phyloP scores from a whole-genome alignment of 92 coral and sea anemone genomes.

The Porites divaricata region DNA sequence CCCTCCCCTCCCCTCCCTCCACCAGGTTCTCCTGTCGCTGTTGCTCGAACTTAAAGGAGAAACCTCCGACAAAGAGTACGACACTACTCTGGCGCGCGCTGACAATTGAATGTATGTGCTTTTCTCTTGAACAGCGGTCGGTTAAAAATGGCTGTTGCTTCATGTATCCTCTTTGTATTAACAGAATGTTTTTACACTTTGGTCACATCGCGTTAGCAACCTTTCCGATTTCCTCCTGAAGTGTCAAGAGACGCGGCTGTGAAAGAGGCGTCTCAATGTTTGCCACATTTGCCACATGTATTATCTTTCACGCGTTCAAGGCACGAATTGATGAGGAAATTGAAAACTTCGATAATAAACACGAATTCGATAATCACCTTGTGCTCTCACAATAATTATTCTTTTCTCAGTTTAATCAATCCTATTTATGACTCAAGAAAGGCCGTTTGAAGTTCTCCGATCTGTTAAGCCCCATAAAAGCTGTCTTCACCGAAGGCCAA shows the following conservation, averaged over 20 bases:
- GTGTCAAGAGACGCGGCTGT: slow-evolving; percentile 32
- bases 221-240: background rate
- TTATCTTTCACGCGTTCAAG: slow-evolving; percentile 35
- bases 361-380: slow-evolving; percentile 25
- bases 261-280: slow-evolving; percentile 8
- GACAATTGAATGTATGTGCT: background rate
- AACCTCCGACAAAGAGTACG: too few relatives aligned
- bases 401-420: slow-evolving; percentile 24
- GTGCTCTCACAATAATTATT: slow-evolving; percentile 10
- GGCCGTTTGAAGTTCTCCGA: slow-evolving; percentile 52
- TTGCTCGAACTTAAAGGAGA: too few relatives aligned
- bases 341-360: slow-evolving; percentile 13
- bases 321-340: slow-evolving; percentile 29
- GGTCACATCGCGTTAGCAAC: background rate
- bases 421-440: slow-evolving; percentile 28
- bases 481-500: slow-evolving; percentile 46
- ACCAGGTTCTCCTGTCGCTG: too few relatives aligned
- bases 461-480: slow-evolving; percentile 45
- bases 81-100: too few relatives aligned
- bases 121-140: background rate
- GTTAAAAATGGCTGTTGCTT: background rate
- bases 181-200: too few relatives aligned
- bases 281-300: background rate
- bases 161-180: background rate
- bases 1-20: too few relatives aligned